Evolutionary conservation across 1,140 invertebrate species (phyloP).

Genomic region (Sminthurinus signatus): DNA sequence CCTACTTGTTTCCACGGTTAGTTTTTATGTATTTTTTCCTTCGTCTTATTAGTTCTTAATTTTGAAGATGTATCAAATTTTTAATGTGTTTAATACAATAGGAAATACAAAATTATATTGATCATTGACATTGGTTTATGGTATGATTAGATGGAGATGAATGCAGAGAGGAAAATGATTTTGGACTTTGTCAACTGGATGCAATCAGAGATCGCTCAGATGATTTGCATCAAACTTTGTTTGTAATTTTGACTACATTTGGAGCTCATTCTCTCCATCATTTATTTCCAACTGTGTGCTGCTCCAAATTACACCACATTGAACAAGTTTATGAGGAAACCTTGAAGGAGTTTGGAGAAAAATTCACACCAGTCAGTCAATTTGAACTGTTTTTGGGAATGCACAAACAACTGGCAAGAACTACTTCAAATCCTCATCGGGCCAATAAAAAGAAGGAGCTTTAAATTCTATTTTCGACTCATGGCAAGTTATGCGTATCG

Average conservation of each 20-base stretch:
- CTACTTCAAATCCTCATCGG: too few relatives aligned
- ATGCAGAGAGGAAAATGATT: neutral
- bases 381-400: slow-evolving; percentile 22
- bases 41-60: neutral
- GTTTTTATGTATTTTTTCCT: neutral
- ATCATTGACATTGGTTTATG: neutral
- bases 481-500: too few relatives aligned
- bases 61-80: neutral
- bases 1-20: slow-evolving; percentile 42
- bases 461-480: too few relatives aligned
- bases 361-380: slow-evolving; percentile 17
- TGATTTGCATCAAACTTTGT: slow-evolving; percentile 4
- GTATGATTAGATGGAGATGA: neutral
- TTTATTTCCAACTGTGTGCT: slow-evolving; percentile 35
- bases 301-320: slow-evolving; percentile 26
- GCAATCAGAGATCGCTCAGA: slow-evolving; percentile 17
- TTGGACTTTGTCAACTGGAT: slow-evolving; percentile 29
- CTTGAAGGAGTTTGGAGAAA: slow-evolving; percentile 19
- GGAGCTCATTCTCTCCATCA: slow-evolving; percentile 28
- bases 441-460: too few relatives aligned
- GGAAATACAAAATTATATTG: neutral
- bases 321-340: slow-evolving; percentile 16
- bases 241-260: slow-evolving; percentile 22
- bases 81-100: neutral
- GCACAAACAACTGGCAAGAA: slow-evolving; percentile 5